phyloP scores from a whole-genome alignment of 2,797 vertebrate species.

The Crenuchus spilurus region DNA sequence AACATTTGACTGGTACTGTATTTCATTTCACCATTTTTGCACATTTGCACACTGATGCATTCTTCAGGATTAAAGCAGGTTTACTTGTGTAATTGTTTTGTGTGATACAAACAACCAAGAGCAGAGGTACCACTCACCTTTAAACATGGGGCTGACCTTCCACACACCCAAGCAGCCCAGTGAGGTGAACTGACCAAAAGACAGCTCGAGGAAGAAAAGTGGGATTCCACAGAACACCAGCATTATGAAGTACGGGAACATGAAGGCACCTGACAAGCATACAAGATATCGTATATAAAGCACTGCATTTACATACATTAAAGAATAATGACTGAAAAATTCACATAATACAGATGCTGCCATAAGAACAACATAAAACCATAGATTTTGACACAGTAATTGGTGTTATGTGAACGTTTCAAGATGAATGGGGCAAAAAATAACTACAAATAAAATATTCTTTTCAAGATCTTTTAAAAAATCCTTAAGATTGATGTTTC shows the following conservation, averaged over 20 bases:
- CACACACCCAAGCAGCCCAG: constrained; percentile 96
- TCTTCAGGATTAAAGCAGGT: too few species aligned
- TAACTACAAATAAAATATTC: too few species aligned
- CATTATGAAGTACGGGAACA: constrained; percentile 99
- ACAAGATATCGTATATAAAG: neutral
- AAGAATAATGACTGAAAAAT: neutral
- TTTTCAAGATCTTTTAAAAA: neutral
- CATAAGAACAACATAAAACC: too few species aligned
- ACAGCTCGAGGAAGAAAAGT: constrained; percentile 97
- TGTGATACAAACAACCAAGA: too few species aligned
- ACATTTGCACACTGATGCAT: too few species aligned
- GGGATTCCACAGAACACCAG: constrained; percentile 97
- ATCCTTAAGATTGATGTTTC: neutral
- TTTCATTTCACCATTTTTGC: too few species aligned
- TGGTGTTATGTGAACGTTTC: too few species aligned
- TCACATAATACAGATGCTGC: neutral
- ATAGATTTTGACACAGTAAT: too few species aligned
- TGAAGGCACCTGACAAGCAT: constrained; percentile 88
- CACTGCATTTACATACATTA: neutral
- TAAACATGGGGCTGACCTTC: constrained; percentile 98
- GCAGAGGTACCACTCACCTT: constrained; percentile 81
- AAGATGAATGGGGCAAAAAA: too few species aligned
- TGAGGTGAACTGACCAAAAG: constrained; percentile 97
- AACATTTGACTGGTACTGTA: too few species aligned
- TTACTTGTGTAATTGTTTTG: too few species aligned